phyloP scores from a whole-genome alignment of 2,797 vertebrate species.

The Melanotaenia trifasciata region DNA sequence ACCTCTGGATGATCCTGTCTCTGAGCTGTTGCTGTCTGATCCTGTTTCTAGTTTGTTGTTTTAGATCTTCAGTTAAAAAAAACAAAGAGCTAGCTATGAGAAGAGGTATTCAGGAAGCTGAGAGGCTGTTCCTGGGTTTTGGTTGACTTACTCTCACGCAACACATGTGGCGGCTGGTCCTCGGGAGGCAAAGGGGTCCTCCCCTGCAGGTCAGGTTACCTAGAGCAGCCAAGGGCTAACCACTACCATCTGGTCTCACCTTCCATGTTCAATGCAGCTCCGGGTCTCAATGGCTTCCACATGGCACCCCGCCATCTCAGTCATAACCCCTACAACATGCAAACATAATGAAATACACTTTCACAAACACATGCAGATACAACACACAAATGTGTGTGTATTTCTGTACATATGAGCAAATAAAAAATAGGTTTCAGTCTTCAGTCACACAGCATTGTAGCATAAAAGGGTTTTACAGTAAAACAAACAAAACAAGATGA shows the following conservation, averaged over 20 bases:
- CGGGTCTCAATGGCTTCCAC: conserved; percentile 80
- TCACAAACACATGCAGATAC: background rate
- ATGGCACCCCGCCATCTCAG: conserved; percentile 70
- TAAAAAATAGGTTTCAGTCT: background rate
- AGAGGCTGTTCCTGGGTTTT: conserved; percentile 72
- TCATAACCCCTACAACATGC: conserved; percentile 59
- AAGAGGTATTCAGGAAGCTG: conserved; percentile 68
- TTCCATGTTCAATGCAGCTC: conserved; percentile 63
- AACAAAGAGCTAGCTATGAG: conserved; percentile 56
- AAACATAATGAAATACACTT: conserved; percentile 31
- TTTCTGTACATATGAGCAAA: background rate
- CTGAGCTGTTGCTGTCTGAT: conserved; percentile 69
- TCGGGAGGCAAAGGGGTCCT: conserved; percentile 71
- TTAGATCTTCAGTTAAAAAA: conserved; percentile 64
- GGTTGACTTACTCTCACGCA: conserved; percentile 77
- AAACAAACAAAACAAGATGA: background rate
- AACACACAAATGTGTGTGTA: no score
- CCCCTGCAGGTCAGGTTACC: conserved; percentile 78
- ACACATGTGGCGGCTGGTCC: conserved; percentile 77
- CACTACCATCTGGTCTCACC: conserved; percentile 80
- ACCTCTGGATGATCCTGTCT: conserved; percentile 57
- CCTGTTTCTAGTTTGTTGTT: conserved; percentile 61
- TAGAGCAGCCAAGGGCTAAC: conserved; percentile 78
- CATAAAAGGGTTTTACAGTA: background rate
- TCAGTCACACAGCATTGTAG: background rate